Evolutionary conservation across 2,113 vertebrate species (phyloP).

Genomic region (Ellobius talpinus): DNA sequence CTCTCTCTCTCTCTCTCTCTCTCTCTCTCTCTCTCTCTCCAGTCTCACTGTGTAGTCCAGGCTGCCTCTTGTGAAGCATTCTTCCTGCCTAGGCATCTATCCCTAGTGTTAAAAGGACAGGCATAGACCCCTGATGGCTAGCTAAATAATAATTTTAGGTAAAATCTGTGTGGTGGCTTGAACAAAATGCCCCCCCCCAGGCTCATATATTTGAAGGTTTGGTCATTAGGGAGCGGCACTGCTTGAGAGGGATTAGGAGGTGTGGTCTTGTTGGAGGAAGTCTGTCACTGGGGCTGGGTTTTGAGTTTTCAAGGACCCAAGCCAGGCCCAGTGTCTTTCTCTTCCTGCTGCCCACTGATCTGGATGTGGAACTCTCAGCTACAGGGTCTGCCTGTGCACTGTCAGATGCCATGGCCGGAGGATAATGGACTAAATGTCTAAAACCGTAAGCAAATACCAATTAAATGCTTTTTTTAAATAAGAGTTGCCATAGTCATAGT

Average conservation of each 20-base stretch:
- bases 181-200: neutral
- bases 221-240: neutral
- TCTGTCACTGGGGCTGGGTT: neutral
- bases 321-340: neutral
- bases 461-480: neutral
- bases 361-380: neutral
- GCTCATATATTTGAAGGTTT: neutral
- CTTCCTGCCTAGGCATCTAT: neutral
- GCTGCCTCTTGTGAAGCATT: neutral
- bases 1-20: neutral
- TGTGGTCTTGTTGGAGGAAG: neutral
- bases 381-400: neutral
- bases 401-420: too few species aligned
- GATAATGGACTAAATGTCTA: neutral
- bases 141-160: neutral
- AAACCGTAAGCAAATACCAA: neutral
- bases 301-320: neutral
- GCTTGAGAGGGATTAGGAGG: neutral
- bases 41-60: neutral
- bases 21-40: rapidly evolving
- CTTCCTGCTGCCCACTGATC: neutral
- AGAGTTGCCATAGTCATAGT: neutral
- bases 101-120: neutral
- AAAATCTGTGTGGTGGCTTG: neutral
- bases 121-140: neutral